Evolutionary conservation across 2,888 invertebrate species (phyloP), one percentile per base, ranked within the genome.

Genomic region (Euplagia quadripunctaria): DNA sequence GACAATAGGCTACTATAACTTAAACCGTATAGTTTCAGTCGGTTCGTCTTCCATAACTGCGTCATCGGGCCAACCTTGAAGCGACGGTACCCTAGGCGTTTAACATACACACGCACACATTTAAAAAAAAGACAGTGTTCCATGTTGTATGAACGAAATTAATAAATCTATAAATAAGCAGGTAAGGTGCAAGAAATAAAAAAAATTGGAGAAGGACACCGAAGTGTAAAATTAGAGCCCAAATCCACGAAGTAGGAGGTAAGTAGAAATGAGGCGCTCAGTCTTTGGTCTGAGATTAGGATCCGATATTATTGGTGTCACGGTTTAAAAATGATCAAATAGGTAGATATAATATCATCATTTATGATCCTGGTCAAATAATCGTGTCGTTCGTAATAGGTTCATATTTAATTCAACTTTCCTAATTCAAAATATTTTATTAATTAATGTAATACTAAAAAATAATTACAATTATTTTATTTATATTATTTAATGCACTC

Each of bases 401-500:
- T 61, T 31, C 6, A 31, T 46, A 46, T 46, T 31, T 46, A 46
- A 4, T 31, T 31, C 31, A 31, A 12, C 9, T 20, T 58, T 52
- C 9, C 9, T 58, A 58, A 11, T 58, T 58, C 20, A n/a, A 58
- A n/a, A 31, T 31, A 2, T 31, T 31, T 31, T 31, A 31, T 1
- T 31, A 31, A 31, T 31, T 31, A 31, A 31, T 31, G n/a, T 31
- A 31, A 31, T 31, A 31, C 2, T 31, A 31, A 2, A n/a, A 1
- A 31, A 2, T 31, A 31, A 31, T 31, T 31, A 31, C 31, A 31
- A 31, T 31, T 31, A n/a, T n/a, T 0, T n/a, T 11, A 55, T n/a
- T 8, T n/a, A 17, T 4, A 66, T 77, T 78, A 78, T 71, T 79
- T 71, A 78, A 72, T 72, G 42, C 55, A 76, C 43, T 66, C n/a